Evolutionary conservation across 1,140 invertebrate genomes (phyloP).

Genomic region (Chlorops oryzae): DNA sequence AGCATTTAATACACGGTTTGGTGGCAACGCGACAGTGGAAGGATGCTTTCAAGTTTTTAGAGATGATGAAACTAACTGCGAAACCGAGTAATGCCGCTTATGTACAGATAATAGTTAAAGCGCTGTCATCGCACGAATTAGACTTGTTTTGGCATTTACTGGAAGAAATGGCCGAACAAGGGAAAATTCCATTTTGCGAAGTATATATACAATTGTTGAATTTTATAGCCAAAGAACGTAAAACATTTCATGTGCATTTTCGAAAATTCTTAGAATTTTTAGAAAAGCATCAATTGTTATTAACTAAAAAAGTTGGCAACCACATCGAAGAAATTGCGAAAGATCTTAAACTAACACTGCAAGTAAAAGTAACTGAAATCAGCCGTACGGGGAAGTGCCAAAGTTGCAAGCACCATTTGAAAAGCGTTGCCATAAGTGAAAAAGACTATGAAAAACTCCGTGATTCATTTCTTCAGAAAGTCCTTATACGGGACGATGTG

Average conservation of each 20-base stretch:
- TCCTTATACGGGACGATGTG: slow-evolving; percentile 63
- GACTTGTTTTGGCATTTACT: slow-evolving; percentile 32
- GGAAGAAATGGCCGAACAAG: slow-evolving; percentile 27
- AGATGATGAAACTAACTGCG: slow-evolving; percentile 52
- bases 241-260: slow-evolving; percentile 10
- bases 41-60: slow-evolving; percentile 54
- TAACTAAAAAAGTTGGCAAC: slow-evolving; percentile 24
- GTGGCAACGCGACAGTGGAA: slow-evolving; percentile 59
- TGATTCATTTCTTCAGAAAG: slow-evolving; percentile 55
- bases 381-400: slow-evolving; percentile 52
- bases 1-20: slow-evolving; percentile 55
- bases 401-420: slow-evolving; percentile 53
- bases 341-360: background rate
- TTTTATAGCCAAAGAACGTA: slow-evolving; percentile 2
- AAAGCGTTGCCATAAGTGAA: slow-evolving; percentile 50
- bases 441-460: slow-evolving; percentile 60
- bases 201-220: slow-evolving; percentile 28
- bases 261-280: slow-evolving; percentile 27
- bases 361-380: slow-evolving; percentile 5
- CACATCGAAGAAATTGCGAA: background rate
- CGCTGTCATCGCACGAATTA: slow-evolving; percentile 18
- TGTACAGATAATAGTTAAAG: slow-evolving; percentile 26
- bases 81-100: slow-evolving; percentile 30
- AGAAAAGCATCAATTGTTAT: slow-evolving; percentile 28
- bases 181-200: slow-evolving; percentile 35